Conservation (phyloP, 2,797 vertebrate genomes). For the Clarias fuscus region DNA sequence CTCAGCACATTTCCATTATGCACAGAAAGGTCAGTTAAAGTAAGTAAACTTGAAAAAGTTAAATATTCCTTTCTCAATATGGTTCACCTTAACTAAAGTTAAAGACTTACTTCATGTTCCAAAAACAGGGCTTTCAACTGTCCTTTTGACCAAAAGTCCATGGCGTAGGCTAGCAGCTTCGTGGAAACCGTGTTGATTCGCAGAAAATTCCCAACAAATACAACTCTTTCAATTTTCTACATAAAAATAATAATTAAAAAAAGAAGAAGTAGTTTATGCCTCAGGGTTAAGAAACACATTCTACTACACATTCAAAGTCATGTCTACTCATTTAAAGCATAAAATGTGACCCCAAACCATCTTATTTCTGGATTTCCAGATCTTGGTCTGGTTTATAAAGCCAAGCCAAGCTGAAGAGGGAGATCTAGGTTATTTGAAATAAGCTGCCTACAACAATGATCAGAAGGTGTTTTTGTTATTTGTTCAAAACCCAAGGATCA, state of each 20-base stretch:
- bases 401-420: neutral
- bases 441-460: neutral
- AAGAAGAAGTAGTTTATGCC: no score
- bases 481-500: neutral
- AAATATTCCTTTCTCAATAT: neutral
- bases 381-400: neutral
- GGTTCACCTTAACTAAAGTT: neutral
- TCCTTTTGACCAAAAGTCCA: conserved; percentile 92
- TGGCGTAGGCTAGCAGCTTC: conserved; percentile 88
- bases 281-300: neutral
- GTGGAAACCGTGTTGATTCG: conserved; percentile 89
- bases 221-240: conserved; percentile 86
- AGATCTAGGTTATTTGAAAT: neutral
- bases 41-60: neutral
- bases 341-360: neutral
- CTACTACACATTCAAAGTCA: neutral
- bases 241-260: neutral
- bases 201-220: conserved; percentile 90
- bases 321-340: neutral
- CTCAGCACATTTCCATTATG: neutral
- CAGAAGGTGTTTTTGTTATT: neutral
- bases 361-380: neutral
- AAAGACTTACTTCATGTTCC: conserved; percentile 83
- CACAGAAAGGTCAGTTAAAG: neutral
- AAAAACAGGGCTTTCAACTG: conserved; percentile 88